Evolutionary conservation across 2,888 invertebrate genomes (phyloP), one percentile per base, ranked within the genome.

Genomic region (Parnassius glacialis): DNA sequence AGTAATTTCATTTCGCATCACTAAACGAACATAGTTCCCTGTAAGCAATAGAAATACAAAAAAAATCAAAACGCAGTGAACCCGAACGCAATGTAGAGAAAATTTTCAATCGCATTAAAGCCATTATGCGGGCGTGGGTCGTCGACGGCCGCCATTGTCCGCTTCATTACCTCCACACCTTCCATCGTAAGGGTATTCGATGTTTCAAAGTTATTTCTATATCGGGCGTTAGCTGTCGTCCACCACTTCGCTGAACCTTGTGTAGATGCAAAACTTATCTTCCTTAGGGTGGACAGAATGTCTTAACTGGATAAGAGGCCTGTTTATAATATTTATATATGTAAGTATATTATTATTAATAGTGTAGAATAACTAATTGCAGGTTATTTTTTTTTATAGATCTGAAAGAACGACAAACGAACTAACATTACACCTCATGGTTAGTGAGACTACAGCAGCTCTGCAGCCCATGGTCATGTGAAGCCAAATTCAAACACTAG

Each of bases 211-310:
- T 16, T 43, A 43, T 53, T 53, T 20, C 53, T 43, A 53, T 53
- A 53, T 43, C 20, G 53, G 10, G 11, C 43, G 43, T 13, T 43
- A 53, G 43, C 43, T 53, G 3, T 53, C 53, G 53, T 43, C 53
- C 43, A 53, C 53, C 13, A 3, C 10, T 53, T 53, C 16, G 16
- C 13, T 43, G 41, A 52, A 16, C 53, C 43, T 53, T 53, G 13
- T 53, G 10, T 16, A 43, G 11, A 9, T 74, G 72, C 69, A 65
- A 68, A 68, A 69, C 67, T 52, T 12, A 52, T 52, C 41, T 41
- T 52, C 12, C 9, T n/a, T 13, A 34, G 51, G 34, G 9, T n/a
- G 48, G 13, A 9, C 48, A 13, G 48, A 13, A 48, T 13, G 9
- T 48, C 13, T 3, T 16, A 7, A 34, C 34, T 34, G 5, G 5